A percentile compares a stretch with the other conserved stretches of the same genome.
Conservation (phyloP, 2,888 invertebrate species). For the Rhorus exstirpatorius region DNA sequence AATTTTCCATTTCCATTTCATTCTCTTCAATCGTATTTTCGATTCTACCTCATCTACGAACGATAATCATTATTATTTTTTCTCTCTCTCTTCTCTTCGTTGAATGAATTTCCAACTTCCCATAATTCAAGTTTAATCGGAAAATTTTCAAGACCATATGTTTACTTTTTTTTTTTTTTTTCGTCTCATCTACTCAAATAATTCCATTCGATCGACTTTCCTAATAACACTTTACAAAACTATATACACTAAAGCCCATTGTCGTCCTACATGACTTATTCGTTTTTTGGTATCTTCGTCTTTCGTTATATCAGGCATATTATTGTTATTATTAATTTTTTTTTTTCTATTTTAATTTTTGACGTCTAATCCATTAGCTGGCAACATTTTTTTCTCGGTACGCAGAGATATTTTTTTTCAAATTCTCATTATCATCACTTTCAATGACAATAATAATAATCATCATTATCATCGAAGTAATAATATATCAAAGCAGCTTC, state of each 20-base stretch:
- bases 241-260: conserved; percentile 85
- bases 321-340: conserved; percentile 62
- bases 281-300: conserved; percentile 75
- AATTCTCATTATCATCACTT: conserved; percentile 18
- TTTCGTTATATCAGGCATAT: conserved; percentile 72
- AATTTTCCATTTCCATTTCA: no score
- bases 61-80: conserved; percentile 74
- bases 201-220: conserved; percentile 70
- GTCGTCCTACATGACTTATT: conserved; percentile 78
- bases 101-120: neutral
- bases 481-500: conserved; percentile 76
- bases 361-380: conserved; percentile 63
- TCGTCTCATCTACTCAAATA: conserved; percentile 34
- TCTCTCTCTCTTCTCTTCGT: conserved; percentile 18
- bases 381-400: conserved; percentile 58
- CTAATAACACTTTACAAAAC: conserved; percentile 85
- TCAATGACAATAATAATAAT: conserved; percentile 70
- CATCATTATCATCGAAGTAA: conserved; percentile 75
- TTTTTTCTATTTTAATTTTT: conserved; percentile 48
- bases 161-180: neutral
- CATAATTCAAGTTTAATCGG: conserved; percentile 33
- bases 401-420: conserved; percentile 29
- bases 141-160: conserved; percentile 22
- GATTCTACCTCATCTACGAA: no score
- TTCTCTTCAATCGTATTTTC: no score